Base-by-base conservation (phyloP, 2,113 vertebrate species). In the Menidia beryllina region DNA sequence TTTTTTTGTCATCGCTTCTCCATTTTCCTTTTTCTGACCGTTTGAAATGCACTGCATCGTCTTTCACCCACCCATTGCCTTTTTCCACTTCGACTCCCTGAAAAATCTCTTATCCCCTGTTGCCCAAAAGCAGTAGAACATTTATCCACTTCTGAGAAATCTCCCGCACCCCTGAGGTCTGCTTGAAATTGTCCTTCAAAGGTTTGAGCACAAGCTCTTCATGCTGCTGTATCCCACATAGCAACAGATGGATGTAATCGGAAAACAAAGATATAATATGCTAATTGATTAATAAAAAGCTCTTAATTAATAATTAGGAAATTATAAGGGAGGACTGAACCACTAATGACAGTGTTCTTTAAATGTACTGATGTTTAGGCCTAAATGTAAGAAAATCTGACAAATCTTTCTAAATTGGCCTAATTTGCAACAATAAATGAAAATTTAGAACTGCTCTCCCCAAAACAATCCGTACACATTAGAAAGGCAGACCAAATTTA, bases 91-190 rank as follows among this genome's bases (percentile, higher is more conserved):
- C 17, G 20, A 79, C 82, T 63, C 25, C 53, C 61, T 68, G 56
- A 47, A 76, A 77, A 86, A 64, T 61, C 19, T 69, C 50, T 50
- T 66, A 64, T 76, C 75, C 12, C 54, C 36, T 34, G 47, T 76
- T 72, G 65, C 68, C 72, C 13, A 11, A 43, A 70, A 82, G 65
- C 63, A 69, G 80, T 79, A 64, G 87, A 84, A 85, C 72, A 87
- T 86, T 82, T 69, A 86, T 85, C 65, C 65, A 72, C 64, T 75
- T 59, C 49, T 59, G 75, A 75, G 49, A 69, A 3, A n/a, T 47
- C 60, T 43, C 15, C 63, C 43, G 7, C 30, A 34, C 10, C 30
- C 50, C 48, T 53, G 39, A 54, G 53, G 17, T 62, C 30, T 34
- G n/a, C 34, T 60, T 19, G 27, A 84, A 85, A 82, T 67, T 79